These are phyloP conservation scores for Pelmatolapia mariae DNA, from an alignment of 2,113 vertebrate species.

Conservation along the genomic window DNA sequence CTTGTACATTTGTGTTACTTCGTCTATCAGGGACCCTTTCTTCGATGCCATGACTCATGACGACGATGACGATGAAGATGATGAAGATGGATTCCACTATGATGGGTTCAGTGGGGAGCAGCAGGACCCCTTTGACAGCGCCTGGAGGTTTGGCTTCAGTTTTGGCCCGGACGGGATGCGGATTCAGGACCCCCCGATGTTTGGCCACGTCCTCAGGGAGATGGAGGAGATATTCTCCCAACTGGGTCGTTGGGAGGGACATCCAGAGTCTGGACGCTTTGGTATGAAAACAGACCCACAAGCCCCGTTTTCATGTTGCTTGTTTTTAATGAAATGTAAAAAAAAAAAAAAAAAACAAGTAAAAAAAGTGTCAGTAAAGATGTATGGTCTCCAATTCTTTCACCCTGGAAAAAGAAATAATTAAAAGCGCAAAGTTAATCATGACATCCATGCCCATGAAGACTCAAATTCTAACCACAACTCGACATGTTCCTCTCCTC, in stretches of 20 bases:
- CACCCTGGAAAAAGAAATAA: background rate
- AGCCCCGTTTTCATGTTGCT: background rate
- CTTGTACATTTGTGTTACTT: background rate
- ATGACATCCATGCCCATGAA: background rate
- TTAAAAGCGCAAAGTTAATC: background rate
- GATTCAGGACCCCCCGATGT: slow-evolving; percentile 62
- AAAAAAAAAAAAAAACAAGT: background rate
- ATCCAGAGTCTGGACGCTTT: slow-evolving; percentile 5
- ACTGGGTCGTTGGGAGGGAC: slow-evolving; percentile 44
- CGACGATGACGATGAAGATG: slow-evolving; percentile 58
- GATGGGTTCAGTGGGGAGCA: slow-evolving; percentile 28
- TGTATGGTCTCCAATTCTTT: background rate
- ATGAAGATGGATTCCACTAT: slow-evolving; percentile 31
- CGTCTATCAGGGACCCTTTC: slow-evolving; percentile 66
- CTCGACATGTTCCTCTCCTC: background rate
- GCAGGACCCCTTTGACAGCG: slow-evolving; percentile 57
- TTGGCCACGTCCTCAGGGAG: slow-evolving; percentile 66
- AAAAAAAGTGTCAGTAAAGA: background rate
- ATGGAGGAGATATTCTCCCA: slow-evolving; percentile 74
- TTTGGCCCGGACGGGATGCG: slow-evolving; percentile 62
- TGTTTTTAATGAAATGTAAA: background rate
- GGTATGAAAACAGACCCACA: slow-evolving; percentile 17
- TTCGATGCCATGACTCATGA: slow-evolving; percentile 72
- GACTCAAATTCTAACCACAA: background rate
- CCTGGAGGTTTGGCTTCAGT: slow-evolving; percentile 70